Base-by-base conservation (phyloP, 2,113 vertebrate species). In the Carassius gibelio region DNA sequence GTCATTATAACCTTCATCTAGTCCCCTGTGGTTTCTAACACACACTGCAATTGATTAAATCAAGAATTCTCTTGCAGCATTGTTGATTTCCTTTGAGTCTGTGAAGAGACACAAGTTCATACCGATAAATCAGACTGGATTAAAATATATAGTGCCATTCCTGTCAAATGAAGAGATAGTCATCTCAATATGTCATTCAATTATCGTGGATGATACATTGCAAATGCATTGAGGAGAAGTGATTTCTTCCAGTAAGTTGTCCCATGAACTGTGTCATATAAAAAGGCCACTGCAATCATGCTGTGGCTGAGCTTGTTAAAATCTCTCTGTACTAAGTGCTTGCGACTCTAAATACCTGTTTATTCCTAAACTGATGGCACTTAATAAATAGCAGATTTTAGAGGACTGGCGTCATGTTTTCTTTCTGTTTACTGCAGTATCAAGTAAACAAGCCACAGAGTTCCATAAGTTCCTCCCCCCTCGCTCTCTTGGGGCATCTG, bases 11-110 rank as follows among this genome's bases (percentile, higher is more conserved):
- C 61, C 21, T 26, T 59, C 45, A 55, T 79, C 62, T 34, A 71
- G 59, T 66, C 68, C 81, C 86, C 72, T 64, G 69, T 75, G 88
- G 77, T 23, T 76, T 55, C 75, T 30, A 75, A 55, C 34, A 34
- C 77, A 84, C 75, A 48, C 83, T 78, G 84, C 17, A 64, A 84
- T 81, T 66, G 80, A 91, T 87, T 90, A 86, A 87, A 88, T 85
- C 82, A 85, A 76, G 36, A 89, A 81, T 61, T 59, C 86, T 69
- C 72, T 87, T 17, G n/a, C 68, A 50, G 75, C 55, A 72, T 55
- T 79, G 68, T 72, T 26, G 62, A 21, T 34, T 82, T 68, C 30
- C 61, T 23, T 26, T 23, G 57, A 59, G 68, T 23, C 23, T n/a
- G 52, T 62, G 84, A 87, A 23, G 23, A 84, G 52, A 62, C 57